A percentile compares a stretch with the other conserved stretches of the same genome.
These are phyloP conservation scores for Dynastes hyllus DNA, from an alignment of 2,888 invertebrate genomes.

Conservation along the genomic window DNA sequence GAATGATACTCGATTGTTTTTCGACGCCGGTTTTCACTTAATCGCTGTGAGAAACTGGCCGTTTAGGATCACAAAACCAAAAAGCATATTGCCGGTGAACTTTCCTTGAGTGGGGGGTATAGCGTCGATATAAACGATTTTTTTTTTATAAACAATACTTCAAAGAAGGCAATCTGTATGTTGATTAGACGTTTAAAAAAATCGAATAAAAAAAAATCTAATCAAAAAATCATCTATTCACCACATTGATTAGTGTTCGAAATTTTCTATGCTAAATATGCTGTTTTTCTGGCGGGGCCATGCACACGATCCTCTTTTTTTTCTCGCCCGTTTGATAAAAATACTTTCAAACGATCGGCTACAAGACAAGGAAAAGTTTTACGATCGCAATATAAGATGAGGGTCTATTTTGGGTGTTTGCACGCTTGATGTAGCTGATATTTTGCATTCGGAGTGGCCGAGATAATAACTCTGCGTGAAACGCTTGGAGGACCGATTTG, in stretches of 20 bases:
- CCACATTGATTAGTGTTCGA: too few species aligned
- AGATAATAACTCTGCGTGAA: slow-evolving; percentile 7
- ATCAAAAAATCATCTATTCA: too few species aligned
- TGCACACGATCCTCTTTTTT: background rate
- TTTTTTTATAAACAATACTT: slow-evolving; percentile 47
- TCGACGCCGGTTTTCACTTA: slow-evolving; percentile 57
- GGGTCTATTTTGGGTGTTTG: slow-evolving; percentile 36
- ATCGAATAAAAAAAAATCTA: background rate
- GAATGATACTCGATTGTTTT: slow-evolving; percentile 53
- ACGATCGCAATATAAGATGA: background rate
- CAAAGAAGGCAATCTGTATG: slow-evolving; percentile 4
- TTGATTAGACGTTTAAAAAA: background rate
- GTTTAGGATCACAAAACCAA: slow-evolving; percentile 50
- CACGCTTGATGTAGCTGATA: slow-evolving; percentile 1
- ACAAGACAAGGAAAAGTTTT: slow-evolving; percentile 15
- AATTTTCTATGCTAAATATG: too few species aligned
- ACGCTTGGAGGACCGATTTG: background rate
- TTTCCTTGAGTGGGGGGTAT: slow-evolving; percentile 34
- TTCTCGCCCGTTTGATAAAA: slow-evolving; percentile 15
- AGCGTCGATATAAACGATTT: slow-evolving; percentile 33
- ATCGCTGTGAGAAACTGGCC: slow-evolving; percentile 58
- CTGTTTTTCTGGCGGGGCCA: background rate
- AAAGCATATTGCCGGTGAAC: slow-evolving; percentile 49
- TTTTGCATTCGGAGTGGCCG: slow-evolving; percentile 18
- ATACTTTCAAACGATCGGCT: background rate